Evolutionary conservation across 2,888 invertebrate species (phyloP), one percentile per base, ranked within the genome.

Genomic region (Orchesella flavescens): DNA sequence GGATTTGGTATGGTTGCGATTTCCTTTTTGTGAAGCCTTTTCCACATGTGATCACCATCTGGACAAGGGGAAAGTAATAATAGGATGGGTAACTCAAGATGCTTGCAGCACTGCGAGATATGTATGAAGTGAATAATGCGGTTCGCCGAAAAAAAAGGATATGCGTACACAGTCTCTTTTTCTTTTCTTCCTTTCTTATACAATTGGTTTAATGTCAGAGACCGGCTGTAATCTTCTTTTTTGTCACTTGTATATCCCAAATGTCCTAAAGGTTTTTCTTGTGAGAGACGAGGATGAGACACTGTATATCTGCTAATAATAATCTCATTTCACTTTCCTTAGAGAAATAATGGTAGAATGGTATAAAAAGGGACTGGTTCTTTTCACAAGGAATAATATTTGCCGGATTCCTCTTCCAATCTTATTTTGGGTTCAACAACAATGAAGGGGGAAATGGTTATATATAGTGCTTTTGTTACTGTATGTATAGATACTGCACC

Each of bases 341-440:
- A 3, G 5, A 15, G 34, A 63, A 49, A n/a, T 7, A 24, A 49
- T 55, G 79, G 57, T 73, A 21, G 73, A 59, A 69, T n/a, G n/a
- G n/a, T n/a, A n/a, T n/a, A n/a, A 66, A 81, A 69, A 81, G 74
- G 66, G 80, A 80, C 44, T 74, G 63, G 57, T 57, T 59, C 69
- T 68, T 69, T 69, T 77, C 68, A 69, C 46, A 69, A 68, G 57
- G 17, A 69, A 69, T 77, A 68, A 53, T 21, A 75, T 59, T 69
- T 59, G 12, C 44, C 46, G 55, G 57, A 68, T 69, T 68, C 46
- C 49, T 21, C 43, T 24, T 21, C 68, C 77, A n/a, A n/a, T n/a
- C n/a, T n/a, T n/a, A n/a, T n/a, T n/a, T n/a, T n/a, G n/a, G n/a
- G n/a, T 77, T 69, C 68, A 21, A 57, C 34, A 49, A n/a, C 12